Percentiles rank a stretch among this genome's conserved stretches.
Evolutionary conservation across 92 coral and sea anemone genomes (phyloP).

Genomic region (Desmophyllum pertusum): DNA sequence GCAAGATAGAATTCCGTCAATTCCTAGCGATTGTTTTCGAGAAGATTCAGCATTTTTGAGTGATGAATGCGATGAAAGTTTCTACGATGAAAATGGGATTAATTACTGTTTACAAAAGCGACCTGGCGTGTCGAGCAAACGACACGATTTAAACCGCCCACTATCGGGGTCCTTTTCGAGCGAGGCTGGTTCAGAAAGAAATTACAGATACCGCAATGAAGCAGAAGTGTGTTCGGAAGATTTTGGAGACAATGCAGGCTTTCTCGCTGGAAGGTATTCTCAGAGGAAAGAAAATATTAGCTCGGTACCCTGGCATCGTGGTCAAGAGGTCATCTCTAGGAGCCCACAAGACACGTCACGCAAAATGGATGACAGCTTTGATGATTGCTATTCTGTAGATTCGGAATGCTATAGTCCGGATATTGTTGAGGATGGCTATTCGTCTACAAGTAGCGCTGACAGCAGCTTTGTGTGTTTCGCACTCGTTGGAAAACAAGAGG

Average conservation of each 20-base stretch:
- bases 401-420: slow-evolving; percentile 31
- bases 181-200: slow-evolving; percentile 17
- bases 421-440: slow-evolving; percentile 35
- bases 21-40: slow-evolving; percentile 11
- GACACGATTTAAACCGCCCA: background rate
- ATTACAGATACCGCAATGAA: background rate
- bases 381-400: slow-evolving; percentile 7
- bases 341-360: slow-evolving; percentile 23
- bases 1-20: slow-evolving; percentile 17
- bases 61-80: background rate
- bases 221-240: background rate
- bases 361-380: slow-evolving; percentile 16
- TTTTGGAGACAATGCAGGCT: background rate
- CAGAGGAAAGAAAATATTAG: background rate
- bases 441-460: slow-evolving; percentile 45
- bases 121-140: slow-evolving; percentile 8
- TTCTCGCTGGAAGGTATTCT: background rate
- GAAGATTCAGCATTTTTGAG: slow-evolving; percentile 31
- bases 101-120: slow-evolving; percentile 25
- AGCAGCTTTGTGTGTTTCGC: slow-evolving; percentile 43
- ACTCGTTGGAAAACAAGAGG: slow-evolving; percentile 25
- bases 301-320: background rate
- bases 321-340: background rate
- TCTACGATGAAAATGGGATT: background rate
- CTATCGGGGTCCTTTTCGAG: slow-evolving; percentile 16